These are phyloP conservation scores for Catonia carolina DNA, from an alignment of 2,888 invertebrate species.

Conservation along the genomic window DNA sequence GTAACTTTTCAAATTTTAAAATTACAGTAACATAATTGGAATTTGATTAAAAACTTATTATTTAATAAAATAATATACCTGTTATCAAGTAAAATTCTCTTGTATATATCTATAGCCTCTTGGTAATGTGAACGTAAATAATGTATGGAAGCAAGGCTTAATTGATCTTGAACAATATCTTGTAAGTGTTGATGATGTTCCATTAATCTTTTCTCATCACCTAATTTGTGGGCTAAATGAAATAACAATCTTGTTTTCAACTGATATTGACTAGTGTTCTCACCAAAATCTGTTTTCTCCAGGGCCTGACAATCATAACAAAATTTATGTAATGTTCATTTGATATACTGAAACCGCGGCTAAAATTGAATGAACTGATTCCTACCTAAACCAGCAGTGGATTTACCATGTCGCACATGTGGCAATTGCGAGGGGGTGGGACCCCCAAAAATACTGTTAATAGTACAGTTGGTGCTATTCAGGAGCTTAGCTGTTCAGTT, in stretches of 20 bases:
- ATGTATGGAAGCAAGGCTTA: conserved; percentile 92
- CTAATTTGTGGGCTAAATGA: conserved; percentile 89
- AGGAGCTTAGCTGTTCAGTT: too few species aligned
- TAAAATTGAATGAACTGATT: too few species aligned
- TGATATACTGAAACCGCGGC: too few species aligned
- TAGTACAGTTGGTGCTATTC: too few species aligned
- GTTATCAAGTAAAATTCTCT: conserved; percentile 82
- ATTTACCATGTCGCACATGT: too few species aligned
- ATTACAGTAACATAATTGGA: too few species aligned
- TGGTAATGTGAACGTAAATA: conserved; percentile 95
- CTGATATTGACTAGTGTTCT: conserved; percentile 37
- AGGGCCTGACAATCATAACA: conserved; percentile 42
- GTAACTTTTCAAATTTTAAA: too few species aligned
- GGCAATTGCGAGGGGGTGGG: too few species aligned
- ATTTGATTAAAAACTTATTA: too few species aligned
- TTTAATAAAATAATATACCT: too few species aligned
- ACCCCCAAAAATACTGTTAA: too few species aligned
- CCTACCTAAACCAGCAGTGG: too few species aligned
- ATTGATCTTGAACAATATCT: conserved; percentile 88
- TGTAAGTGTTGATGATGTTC: conserved; percentile 76
- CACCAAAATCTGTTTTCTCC: conserved; percentile 54
- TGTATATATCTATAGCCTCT: conserved; percentile 98
- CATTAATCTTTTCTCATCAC: conserved; percentile 79
- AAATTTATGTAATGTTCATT: not conserved
- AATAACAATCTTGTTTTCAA: conserved; percentile 75